phyloP scores from a whole-genome alignment of 2,888 invertebrate species.

The Iphiclides podalirius region DNA sequence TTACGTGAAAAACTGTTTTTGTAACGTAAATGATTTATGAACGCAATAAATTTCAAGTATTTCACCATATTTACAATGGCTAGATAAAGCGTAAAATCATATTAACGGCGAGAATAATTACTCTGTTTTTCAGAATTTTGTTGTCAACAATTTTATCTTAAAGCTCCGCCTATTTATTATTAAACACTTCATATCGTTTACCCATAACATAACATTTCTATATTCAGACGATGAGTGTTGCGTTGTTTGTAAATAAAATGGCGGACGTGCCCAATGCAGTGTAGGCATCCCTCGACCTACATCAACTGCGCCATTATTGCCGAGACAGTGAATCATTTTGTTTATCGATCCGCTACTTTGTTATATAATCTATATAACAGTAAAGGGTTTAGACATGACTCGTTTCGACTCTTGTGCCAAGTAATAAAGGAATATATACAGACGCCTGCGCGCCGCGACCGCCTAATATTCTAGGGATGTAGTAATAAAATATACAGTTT shows the following conservation, averaged over 20 bases:
- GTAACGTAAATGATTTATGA: too few relatives aligned
- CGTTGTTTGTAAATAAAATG: constrained; percentile 23
- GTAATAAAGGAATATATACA: constrained; percentile 8
- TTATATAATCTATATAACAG: constrained; percentile 13
- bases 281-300: constrained; percentile 24
- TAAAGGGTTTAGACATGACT: constrained; percentile 7
- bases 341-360: constrained; percentile 23
- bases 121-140: too few relatives aligned
- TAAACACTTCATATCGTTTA: not conserved
- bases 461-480: not conserved
- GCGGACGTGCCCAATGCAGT: constrained; percentile 16
- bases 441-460: not conserved
- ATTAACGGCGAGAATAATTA: too few relatives aligned
- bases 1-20: too few relatives aligned
- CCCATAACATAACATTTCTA: too few relatives aligned
- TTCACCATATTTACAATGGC: too few relatives aligned
- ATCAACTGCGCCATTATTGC: constrained; percentile 25
- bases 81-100: too few relatives aligned
- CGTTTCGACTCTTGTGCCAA: constrained; percentile 12
- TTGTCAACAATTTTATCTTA: not conserved
- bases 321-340: constrained; percentile 24
- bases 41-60: too few relatives aligned
- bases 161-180: not conserved
- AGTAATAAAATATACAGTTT: too few relatives aligned
- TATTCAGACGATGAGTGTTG: too few relatives aligned